Conservation (phyloP, 2,113 vertebrate species). For the Lagenorhynchus albirostris region DNA sequence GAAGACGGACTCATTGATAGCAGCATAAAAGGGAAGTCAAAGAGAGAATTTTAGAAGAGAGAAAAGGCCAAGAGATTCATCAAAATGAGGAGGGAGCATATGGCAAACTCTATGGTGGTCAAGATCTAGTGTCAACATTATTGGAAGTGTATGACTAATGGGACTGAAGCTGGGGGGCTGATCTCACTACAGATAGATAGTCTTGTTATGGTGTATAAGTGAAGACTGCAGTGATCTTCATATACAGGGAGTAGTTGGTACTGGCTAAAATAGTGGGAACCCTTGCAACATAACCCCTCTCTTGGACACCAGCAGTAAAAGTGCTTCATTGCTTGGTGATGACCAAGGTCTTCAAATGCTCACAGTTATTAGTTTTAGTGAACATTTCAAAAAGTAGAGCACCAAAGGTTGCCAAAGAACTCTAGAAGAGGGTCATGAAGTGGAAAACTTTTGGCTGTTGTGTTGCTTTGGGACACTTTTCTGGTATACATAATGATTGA, state of each 20-base stretch:
- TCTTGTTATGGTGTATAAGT: background rate
- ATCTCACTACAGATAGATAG: background rate
- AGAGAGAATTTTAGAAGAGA: background rate
- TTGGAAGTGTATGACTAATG: background rate
- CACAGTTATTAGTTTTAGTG: background rate
- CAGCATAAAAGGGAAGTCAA: background rate
- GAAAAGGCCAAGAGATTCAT: background rate
- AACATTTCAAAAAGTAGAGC: background rate
- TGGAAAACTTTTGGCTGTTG: background rate
- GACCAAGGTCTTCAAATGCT: background rate
- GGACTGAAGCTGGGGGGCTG: background rate
- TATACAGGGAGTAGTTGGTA: accelerated
- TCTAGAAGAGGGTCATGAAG: background rate
- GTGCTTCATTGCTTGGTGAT: background rate
- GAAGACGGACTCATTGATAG: accelerated
- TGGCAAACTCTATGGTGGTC: accelerated
- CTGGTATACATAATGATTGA: background rate
- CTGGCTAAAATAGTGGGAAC: background rate
- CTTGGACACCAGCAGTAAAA: background rate
- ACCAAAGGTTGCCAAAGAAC: background rate
- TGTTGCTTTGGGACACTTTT: background rate
- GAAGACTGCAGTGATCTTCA: background rate
- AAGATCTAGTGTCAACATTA: background rate
- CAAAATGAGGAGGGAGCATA: too few relatives aligned
- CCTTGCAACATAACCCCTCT: background rate